Evolutionary conservation across 2,888 invertebrate species (phyloP), one percentile per base, ranked within the genome.

Genomic region (Harpalus rubripes): DNA sequence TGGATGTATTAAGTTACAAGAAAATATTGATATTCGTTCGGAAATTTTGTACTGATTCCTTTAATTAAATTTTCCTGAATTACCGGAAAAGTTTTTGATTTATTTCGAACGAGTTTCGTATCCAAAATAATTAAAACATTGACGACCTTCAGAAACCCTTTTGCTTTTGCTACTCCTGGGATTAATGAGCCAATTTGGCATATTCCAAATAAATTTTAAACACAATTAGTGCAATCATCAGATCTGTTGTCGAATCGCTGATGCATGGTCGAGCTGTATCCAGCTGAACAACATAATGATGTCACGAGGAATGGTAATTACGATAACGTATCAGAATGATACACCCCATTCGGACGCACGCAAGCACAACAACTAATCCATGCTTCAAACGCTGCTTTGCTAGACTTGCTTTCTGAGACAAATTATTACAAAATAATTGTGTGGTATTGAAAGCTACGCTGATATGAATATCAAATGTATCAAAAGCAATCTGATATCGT

Each of bases 241-340:
- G 12, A 10, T 10, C 44, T 52, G 22, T 1, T 56, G n/a, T 52
- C 56, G 81, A 52, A 18, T 44, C 22, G 7, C 8, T 61, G 44
- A 81, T 44, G 44, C 44, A 22, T 65, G 63, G 44, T 74, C n/a
- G 65, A 81, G 18, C 15, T 26, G 41, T 52, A 22, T 15, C 18
- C 1, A 26, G 44, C 12, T 10, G 32, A 80, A 56, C 16, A 61
- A 61, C 74, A 22, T 74, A 76, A 83, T 83, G 82, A 82, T 58
- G 74, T 83, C 61, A 72, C 74, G 59, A 72, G 61, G 59, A 7
- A 41, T n/a, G 76, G 74, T 61, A 83, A 83, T 83, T 76, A 61
- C 76, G 83, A 74, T 83, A 83, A 41, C 83, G 72, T 83, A 76
- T 83, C 83, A 58, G 59, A 7, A 39, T 72, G 58, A 56, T 12